Evolutionary conservation across 2,888 invertebrate genomes (phyloP), one percentile per base, ranked within the genome.

Genomic region (Candidula unifasciata): DNA sequence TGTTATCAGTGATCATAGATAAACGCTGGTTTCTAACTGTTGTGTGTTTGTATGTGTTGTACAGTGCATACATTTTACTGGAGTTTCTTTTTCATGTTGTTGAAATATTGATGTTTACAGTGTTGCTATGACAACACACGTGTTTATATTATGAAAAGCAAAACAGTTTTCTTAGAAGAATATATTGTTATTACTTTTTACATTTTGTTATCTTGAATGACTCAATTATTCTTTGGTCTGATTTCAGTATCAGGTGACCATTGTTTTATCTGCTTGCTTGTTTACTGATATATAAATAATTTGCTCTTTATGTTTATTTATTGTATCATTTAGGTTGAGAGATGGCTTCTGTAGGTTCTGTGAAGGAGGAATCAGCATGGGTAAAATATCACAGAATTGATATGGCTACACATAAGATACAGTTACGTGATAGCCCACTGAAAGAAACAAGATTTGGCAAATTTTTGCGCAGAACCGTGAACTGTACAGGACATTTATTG

Each of bases 341-440:
- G 52, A 79, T 79, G 79, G 79, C 37, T 27, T n/a, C 21, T 64
- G 33, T 78, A 24, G 37, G 68, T 27, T 79, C 66, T 66, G 24
- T 27, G n/a, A 52, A 68, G 68, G 37, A 79, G 16, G 68, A 68
- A 27, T 66, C 24, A 10, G 1, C 82, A 30, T 27, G 24, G 35
- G 30, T 74, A 16, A 82, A 74, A 27, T 82, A 82, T 60, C 5
- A 60, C 64, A 74, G 64, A 24, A 27, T 74, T 13, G 37, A 64
- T 27, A 64, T 33, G 35, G 74, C 60, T 3, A 44, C 35, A 13
- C 44, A 60, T 27, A 33, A 60, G 35, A 21, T 74, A 74, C 24
- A 64, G 24, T n/a, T 35, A 13, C 37, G 60, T 33, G 44, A 27
- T 10, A 16, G 24, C 35, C 35, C 10, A 13, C 35, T 10, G 10